Conservation (phyloP, 2,888 invertebrate genomes). For the Dexiosoma caninum region DNA sequence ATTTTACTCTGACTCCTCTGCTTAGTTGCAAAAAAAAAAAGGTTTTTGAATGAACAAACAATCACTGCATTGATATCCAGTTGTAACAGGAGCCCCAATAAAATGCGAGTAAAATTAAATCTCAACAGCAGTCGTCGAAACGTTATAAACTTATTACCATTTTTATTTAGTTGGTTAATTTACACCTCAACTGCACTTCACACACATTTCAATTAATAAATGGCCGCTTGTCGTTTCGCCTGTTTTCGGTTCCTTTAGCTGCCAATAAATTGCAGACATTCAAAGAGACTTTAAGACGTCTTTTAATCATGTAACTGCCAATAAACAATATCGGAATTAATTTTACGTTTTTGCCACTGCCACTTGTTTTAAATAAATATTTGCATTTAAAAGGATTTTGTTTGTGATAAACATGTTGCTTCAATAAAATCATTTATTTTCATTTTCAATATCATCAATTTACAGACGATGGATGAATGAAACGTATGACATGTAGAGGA, state of each 20-base stretch:
- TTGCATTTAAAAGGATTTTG: slow-evolving; percentile 42
- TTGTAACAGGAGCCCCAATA: slow-evolving; percentile 18
- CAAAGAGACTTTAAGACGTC: slow-evolving; percentile 51
- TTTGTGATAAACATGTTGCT: slow-evolving; percentile 14
- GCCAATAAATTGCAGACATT: neutral
- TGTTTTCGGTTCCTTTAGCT: neutral
- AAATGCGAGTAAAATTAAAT: slow-evolving; percentile 31
- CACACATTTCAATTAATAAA: slow-evolving; percentile 39
- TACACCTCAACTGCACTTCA: slow-evolving; percentile 41
- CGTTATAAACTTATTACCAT: slow-evolving; percentile 54
- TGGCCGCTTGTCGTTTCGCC: neutral
- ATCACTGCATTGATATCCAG: neutral
- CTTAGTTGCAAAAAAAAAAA: neutral
- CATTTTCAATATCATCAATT: too few species aligned
- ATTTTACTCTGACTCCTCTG: neutral
- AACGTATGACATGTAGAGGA: slow-evolving; percentile 27
- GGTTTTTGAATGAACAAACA: slow-evolving; percentile 8
- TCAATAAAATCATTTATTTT: neutral
- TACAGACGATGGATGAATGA: slow-evolving; percentile 3
- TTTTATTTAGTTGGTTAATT: slow-evolving; percentile 59
- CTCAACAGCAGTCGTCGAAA: slow-evolving; percentile 5
- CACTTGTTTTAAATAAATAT: slow-evolving; percentile 8
- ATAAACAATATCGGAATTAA: slow-evolving; percentile 1
- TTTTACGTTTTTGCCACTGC: neutral
- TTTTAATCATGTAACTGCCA: slow-evolving; percentile 51